A percentile compares a stretch with the other conserved stretches of the same genome.
Conservation (phyloP, 2,113 vertebrate species). For the Cyprinodon variegatus region DNA sequence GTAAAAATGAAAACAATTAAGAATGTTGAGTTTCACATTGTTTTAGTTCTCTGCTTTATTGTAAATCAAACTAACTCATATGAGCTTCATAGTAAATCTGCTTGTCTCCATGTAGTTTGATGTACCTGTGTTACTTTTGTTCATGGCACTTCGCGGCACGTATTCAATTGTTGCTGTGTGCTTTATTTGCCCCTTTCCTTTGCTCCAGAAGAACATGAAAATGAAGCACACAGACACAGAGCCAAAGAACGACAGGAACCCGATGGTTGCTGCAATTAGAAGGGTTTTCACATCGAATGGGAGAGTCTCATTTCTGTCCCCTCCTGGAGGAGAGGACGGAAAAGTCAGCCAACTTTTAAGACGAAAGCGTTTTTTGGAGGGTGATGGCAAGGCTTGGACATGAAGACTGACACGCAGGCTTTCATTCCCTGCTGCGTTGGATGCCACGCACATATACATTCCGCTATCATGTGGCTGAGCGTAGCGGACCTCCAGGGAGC, state of each 20-base stretch:
- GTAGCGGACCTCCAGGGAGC: constrained; percentile 84
- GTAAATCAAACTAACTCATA: constrained; percentile 59
- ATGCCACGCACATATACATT: constrained; percentile 83
- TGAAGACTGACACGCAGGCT: constrained; percentile 78
- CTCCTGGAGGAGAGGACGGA: constrained; percentile 53
- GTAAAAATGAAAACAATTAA: background rate
- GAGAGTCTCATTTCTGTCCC: constrained; percentile 45
- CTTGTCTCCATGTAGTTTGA: constrained; percentile 67
- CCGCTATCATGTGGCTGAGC: constrained; percentile 84
- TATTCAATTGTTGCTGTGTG: constrained; percentile 85
- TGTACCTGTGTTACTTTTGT: constrained; percentile 20
- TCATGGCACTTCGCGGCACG: constrained; percentile 72
- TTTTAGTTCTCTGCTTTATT: background rate
- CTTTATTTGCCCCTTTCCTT: constrained; percentile 84
- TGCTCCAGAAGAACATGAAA: constrained; percentile 89
- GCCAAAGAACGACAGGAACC: constrained; percentile 86
- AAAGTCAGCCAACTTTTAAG: constrained; percentile 64
- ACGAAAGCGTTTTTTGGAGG: constrained; percentile 61
- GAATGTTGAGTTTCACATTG: too few relatives aligned
- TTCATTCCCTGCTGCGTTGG: constrained; percentile 85
- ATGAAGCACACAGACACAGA: constrained; percentile 86
- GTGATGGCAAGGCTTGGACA: constrained; percentile 68
- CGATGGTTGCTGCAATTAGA: constrained; percentile 83
- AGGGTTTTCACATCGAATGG: constrained; percentile 81
- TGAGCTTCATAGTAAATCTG: constrained; percentile 81